A percentile compares a stretch with the other conserved stretches of the same genome.
These are phyloP conservation scores for Phoxinus phoxinus DNA, from an alignment of 2,113 vertebrate genomes.

Conservation along the genomic window DNA sequence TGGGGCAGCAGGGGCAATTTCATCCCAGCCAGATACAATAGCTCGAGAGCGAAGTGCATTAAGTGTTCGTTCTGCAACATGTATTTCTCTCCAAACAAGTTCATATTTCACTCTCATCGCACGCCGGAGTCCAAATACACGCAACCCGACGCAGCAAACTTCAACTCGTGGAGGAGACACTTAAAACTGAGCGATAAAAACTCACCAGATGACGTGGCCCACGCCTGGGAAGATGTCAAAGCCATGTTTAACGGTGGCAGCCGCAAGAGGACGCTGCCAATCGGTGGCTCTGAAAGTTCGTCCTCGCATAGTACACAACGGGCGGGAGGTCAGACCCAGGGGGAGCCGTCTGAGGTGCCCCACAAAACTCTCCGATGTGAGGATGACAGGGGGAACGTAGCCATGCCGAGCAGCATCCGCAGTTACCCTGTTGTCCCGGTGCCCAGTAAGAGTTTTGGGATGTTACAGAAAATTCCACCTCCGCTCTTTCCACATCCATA, in stretches of 20 bases:
- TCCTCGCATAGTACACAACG: slow-evolving; percentile 70
- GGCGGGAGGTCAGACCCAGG: slow-evolving; percentile 58
- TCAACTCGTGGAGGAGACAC: slow-evolving; percentile 92
- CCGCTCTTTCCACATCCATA: slow-evolving; percentile 94
- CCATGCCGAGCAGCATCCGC: slow-evolving; percentile 75
- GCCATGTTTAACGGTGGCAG: slow-evolving; percentile 97
- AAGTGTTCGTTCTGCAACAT: slow-evolving; percentile 92
- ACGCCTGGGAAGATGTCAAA: slow-evolving; percentile 97
- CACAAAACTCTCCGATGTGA: slow-evolving; percentile 80
- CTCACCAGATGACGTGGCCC: slow-evolving; percentile 81
- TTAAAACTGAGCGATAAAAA: slow-evolving; percentile 86
- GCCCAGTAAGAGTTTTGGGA: slow-evolving; percentile 93
- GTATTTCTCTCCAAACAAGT: slow-evolving; percentile 94
- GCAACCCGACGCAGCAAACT: slow-evolving; percentile 90
- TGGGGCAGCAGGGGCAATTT: slow-evolving; percentile 90
- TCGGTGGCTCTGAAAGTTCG: slow-evolving; percentile 67
- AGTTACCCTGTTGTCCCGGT: slow-evolving; percentile 96
- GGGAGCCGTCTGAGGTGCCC: slow-evolving; percentile 72
- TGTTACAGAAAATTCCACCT: slow-evolving; percentile 91
- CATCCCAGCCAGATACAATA: slow-evolving; percentile 91
- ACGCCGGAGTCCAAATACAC: slow-evolving; percentile 91
- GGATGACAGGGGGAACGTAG: slow-evolving; percentile 72
- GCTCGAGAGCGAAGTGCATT: slow-evolving; percentile 92
- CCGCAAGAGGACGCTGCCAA: slow-evolving; percentile 90
- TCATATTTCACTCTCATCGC: slow-evolving; percentile 92